Evolutionary conservation across 35 echinoderm and acorn worm genomes (phyloP).

Genomic region (Hemicentrotus pulcherrimus): DNA sequence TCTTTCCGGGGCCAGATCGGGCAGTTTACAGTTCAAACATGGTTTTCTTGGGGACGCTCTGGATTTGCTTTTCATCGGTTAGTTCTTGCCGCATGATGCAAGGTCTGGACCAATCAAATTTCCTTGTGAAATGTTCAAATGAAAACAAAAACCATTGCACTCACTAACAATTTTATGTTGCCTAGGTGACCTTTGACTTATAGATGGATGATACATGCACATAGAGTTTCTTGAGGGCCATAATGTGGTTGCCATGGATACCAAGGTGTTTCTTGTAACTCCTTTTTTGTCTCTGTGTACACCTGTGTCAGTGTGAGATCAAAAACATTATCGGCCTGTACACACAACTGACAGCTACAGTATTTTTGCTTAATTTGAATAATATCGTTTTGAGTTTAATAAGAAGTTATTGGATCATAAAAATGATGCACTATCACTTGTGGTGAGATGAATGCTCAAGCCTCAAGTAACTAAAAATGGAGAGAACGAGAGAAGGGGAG

Average conservation of each 20-base stretch:
- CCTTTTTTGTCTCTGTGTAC: not conserved
- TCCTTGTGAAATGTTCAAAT: not conserved
- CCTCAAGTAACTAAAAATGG: not conserved
- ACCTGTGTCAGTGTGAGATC: not conserved
- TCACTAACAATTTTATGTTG: not conserved
- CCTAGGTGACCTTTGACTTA: not conserved
- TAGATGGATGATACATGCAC: not conserved
- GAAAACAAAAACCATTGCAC: not conserved
- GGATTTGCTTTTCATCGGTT: not conserved
- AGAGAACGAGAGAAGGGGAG: not conserved
- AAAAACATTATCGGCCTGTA: not conserved
- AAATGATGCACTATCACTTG: not conserved
- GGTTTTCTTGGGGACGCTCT: not conserved
- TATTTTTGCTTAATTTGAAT: not conserved
- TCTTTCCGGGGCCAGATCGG: not conserved
- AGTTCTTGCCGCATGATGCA: not conserved
- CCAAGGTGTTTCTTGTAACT: not conserved
- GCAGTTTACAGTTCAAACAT: not conserved
- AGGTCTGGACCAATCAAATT: not conserved
- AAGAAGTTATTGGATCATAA: not conserved
- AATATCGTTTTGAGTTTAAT: too few species aligned
- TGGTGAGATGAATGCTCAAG: not conserved
- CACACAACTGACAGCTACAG: too few species aligned
- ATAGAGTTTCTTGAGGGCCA: not conserved
- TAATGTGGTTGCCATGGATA: not conserved